These are phyloP conservation scores for Suncus etruscus DNA, from an alignment of 2,113 vertebrate species.

Conservation along the genomic window DNA sequence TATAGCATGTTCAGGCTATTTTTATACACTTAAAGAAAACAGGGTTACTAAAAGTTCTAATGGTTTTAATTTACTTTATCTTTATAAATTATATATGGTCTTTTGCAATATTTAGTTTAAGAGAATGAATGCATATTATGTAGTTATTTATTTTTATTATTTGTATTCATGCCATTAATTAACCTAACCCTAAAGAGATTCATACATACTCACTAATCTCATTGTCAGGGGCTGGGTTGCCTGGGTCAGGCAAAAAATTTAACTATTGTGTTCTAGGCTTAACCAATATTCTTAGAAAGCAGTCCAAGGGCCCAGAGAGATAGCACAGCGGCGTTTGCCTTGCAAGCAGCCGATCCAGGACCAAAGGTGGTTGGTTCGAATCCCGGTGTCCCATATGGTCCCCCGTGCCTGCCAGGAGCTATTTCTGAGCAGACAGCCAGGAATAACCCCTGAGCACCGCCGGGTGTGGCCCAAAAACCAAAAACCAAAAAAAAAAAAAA, in stretches of 20 bases:
- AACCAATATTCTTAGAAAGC: not conserved
- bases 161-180: not conserved
- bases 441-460: no score
- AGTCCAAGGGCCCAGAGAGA: no score
- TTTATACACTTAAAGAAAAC: constrained; percentile 58
- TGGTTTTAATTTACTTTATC: constrained; percentile 8
- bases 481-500: no score
- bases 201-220: not conserved
- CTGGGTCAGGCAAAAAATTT: not conserved
- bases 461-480: no score
- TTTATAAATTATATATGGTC: constrained; percentile 48
- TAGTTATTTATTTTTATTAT: constrained; percentile 24
- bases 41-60: constrained; percentile 67
- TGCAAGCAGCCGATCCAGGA: no score
- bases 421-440: no score
- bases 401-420: no score
- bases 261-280: not conserved
- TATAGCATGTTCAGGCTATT: not conserved
- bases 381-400: no score
- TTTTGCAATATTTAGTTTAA: constrained; percentile 36
- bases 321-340: no score
- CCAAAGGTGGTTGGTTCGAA: no score
- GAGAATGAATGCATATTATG: constrained; percentile 10
- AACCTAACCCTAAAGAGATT: not conserved
- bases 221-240: not conserved